These are phyloP conservation scores for Paramuricea clavata DNA, from an alignment of 92 coral and sea anemone species.

Conservation along the genomic window DNA sequence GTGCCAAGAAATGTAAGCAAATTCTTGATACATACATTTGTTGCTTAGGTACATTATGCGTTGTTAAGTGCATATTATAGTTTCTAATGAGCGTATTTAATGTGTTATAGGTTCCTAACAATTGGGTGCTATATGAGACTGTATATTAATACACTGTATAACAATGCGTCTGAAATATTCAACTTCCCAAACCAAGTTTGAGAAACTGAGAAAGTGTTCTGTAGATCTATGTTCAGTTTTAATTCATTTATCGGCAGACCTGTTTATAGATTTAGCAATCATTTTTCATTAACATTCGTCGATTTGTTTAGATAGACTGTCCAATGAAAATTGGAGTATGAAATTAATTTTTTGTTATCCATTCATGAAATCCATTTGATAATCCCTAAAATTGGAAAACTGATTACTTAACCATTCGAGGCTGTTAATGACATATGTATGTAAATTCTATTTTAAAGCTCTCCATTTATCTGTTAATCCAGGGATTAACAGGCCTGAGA, in stretches of 20 bases:
- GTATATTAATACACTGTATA: too few species aligned
- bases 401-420: too few species aligned
- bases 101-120: neutral
- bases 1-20: slow-evolving; percentile 95
- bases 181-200: neutral
- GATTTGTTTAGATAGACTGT: neutral
- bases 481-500: too few species aligned
- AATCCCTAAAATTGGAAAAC: too few species aligned
- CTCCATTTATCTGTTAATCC: neutral
- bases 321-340: neutral
- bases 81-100: neutral
- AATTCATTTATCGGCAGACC: neutral
- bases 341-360: neutral
- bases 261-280: neutral
- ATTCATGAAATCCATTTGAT: neutral
- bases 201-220: slow-evolving; percentile 4
- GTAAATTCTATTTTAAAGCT: slow-evolving; percentile 27
- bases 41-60: slow-evolving; percentile 10
- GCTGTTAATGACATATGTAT: slow-evolving; percentile 16
- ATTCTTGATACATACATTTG: slow-evolving; percentile 13
- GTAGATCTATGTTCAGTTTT: neutral
- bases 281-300: neutral
- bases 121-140: too few species aligned
- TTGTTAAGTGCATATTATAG: neutral
- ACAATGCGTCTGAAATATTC: neutral